Conservation (phyloP, 2,888 invertebrate genomes). For the Chesias legatella region DNA sequence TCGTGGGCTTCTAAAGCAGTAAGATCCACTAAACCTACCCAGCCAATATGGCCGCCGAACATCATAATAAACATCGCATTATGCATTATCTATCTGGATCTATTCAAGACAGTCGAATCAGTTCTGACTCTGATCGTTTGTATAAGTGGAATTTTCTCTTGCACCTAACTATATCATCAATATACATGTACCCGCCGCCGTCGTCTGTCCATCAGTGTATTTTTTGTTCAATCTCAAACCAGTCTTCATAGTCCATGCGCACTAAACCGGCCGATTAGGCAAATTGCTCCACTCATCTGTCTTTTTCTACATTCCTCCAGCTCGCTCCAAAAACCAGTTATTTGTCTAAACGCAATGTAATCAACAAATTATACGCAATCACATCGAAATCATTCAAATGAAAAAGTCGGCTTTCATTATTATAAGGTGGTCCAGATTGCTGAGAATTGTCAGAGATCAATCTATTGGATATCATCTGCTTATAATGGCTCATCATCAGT, state of each 20-base stretch:
- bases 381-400: constrained; percentile 19
- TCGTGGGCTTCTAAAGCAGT: too few relatives aligned
- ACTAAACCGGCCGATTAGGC: constrained; percentile 37
- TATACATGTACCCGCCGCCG: too few relatives aligned
- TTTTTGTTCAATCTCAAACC: constrained; percentile 12
- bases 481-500: too few relatives aligned
- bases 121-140: too few relatives aligned
- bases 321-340: constrained; percentile 22
- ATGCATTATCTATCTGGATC: too few relatives aligned
- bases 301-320: constrained; percentile 37
- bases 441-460: not conserved
- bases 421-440: constrained; percentile 3
- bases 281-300: constrained; percentile 42
- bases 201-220: constrained; percentile 1
- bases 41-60: too few relatives aligned
- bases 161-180: too few relatives aligned
- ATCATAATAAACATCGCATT: too few relatives aligned
- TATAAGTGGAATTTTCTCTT: too few relatives aligned
- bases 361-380: constrained; percentile 23
- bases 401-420: not conserved
- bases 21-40: too few relatives aligned
- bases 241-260: constrained; percentile 16
- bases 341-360: constrained; percentile 26
- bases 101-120: too few relatives aligned
- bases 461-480: too few relatives aligned